These are phyloP conservation scores for Melipona bicolor DNA, from an alignment of 2,888 invertebrate genomes.

Conservation along the genomic window DNA sequence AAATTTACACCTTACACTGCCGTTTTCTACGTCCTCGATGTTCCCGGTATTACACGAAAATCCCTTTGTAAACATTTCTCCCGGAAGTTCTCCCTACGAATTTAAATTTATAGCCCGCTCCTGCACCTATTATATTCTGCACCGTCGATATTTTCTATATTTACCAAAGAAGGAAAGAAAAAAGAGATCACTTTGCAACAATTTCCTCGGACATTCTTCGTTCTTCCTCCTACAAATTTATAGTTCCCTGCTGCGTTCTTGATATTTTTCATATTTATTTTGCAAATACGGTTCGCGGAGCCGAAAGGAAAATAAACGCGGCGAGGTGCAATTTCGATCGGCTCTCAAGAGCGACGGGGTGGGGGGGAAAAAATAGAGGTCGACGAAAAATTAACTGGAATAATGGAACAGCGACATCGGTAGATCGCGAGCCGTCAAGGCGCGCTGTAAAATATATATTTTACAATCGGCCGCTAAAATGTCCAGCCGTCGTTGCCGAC, in stretches of 20 bases:
- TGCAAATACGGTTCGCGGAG: neutral
- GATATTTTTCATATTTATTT: constrained; percentile 4
- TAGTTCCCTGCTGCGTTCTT: neutral
- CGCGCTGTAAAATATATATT: constrained; percentile 34
- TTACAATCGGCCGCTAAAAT: constrained; percentile 28
- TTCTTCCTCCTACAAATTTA: neutral
- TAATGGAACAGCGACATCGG: constrained; percentile 18
- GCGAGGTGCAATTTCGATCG: constrained; percentile 2
- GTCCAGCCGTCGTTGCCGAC: neutral
- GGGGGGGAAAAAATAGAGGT: neutral
- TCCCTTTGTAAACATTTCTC: neutral
- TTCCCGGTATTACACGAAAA: neutral
- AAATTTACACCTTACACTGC: neutral
- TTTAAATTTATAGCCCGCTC: neutral
- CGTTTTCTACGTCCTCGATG: neutral
- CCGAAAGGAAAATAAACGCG: neutral
- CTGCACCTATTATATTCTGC: neutral
- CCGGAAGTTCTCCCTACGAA: neutral
- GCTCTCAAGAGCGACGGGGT: neutral
- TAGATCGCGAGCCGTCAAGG: constrained; percentile 28
- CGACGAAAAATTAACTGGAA: constrained; percentile 30
- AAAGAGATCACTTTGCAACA: no score
- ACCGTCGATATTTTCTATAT: neutral
- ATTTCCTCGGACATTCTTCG: neutral
- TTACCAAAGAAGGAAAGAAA: neutral